Conservation (phyloP, 1,140 invertebrate genomes). For the Drosophila nikananu region DNA sequence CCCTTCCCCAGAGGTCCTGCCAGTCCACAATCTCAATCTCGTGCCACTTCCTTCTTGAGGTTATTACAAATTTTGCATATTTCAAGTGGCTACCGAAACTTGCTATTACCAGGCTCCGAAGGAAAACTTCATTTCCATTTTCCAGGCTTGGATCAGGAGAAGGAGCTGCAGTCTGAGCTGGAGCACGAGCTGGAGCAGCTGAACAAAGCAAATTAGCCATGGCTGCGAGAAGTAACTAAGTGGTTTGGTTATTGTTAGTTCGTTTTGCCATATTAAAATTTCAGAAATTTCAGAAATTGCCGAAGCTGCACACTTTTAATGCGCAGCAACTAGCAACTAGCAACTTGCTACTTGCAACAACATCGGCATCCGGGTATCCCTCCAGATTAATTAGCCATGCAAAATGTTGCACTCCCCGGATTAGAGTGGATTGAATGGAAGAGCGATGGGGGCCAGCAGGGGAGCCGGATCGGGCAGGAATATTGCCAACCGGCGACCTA, state of each 20-base stretch:
- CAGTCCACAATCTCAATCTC: slow-evolving; percentile 33
- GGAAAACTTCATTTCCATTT: slow-evolving; percentile 57
- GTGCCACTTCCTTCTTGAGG: slow-evolving; percentile 44
- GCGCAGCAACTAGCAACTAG: slow-evolving; percentile 20
- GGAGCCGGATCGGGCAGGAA: slow-evolving; percentile 2
- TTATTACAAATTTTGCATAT: slow-evolving; percentile 81
- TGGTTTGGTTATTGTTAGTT: slow-evolving; percentile 77
- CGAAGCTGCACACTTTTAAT: slow-evolving; percentile 54
- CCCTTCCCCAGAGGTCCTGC: slow-evolving; percentile 1
- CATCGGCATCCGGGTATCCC: slow-evolving; percentile 12
- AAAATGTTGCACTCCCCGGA: slow-evolving; percentile 51
- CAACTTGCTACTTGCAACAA: slow-evolving; percentile 12
- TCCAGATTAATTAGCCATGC: slow-evolving; percentile 78
- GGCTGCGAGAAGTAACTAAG: slow-evolving; percentile 75
- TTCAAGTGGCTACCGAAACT: slow-evolving; percentile 64
- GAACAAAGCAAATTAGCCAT: slow-evolving; percentile 68
- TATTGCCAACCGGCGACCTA: slow-evolving; percentile 32
- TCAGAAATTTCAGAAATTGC: slow-evolving; percentile 53
- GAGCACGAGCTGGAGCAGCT: slow-evolving; percentile 31
- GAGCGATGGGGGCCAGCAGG: background rate
- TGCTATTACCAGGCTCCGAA: slow-evolving; percentile 12
- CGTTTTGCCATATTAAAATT: slow-evolving; percentile 75
- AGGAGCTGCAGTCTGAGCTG: background rate
- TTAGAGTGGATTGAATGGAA: slow-evolving; percentile 23
- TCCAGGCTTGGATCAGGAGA: slow-evolving; percentile 20